Evolutionary conservation across 2,888 invertebrate species (phyloP), one percentile per base, ranked within the genome.

Genomic region (Bhutanitis thaidina): DNA sequence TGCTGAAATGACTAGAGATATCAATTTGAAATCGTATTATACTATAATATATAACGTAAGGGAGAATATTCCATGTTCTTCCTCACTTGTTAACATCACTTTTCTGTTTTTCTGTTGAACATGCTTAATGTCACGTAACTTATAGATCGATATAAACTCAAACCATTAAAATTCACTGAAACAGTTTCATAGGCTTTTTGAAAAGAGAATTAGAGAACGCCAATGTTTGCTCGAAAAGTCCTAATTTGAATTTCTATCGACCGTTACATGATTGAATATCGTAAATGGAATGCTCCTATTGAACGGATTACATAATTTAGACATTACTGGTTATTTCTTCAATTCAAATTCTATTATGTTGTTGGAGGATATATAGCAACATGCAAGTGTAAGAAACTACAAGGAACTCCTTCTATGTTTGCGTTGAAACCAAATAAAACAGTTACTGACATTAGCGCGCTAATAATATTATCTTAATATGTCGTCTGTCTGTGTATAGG

Each of bases 201-300:
- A 66, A 73, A 72, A 67, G 69, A 63, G 66, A 73, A 69, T 71
- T 69, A 68, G 72, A 64, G 74, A 74, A 60, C 74, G 64, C 56
- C 63, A 65, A 60, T 72, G 64, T 71, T 73, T 58, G 57, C 66
- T 67, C 68, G 59, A 13, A 65, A 67, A 71, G 63, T 67, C 61
- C 52, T 53, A 60, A 81, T 79, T 77, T 78, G 66, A 76, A 78
- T 69, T 75, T 80, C 69, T 61, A 70, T 68, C 44, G 58, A 72
- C 82, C 72, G 80, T 77, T 83, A 80, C 47, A 58, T 56, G 58
- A 54, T 46, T 47, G 25, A 47, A 35, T 35, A 25, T 37, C 13
- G 37, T n/a, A n/a, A 35, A 14, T 2, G 16, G n/a, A 40, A 15
- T 20, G 15, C 40, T 10, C 3, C 35, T 35, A 5, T 43, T 37